phyloP scores from a whole-genome alignment of 2,888 invertebrate species.

The Conops quadrifasciatus region DNA sequence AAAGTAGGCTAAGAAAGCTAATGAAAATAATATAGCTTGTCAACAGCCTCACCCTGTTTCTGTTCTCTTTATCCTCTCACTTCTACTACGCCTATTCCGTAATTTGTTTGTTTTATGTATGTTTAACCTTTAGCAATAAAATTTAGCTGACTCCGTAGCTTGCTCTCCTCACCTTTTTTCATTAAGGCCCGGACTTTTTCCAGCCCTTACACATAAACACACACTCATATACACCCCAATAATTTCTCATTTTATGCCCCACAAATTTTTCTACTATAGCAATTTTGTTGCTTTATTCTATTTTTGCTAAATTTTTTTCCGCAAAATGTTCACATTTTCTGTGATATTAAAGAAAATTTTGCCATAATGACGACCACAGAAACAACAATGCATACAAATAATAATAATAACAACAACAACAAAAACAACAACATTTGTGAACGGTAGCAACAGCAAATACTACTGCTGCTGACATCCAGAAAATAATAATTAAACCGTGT shows the following conservation, averaged over 20 bases:
- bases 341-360: slow-evolving; percentile 26
- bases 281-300: slow-evolving; percentile 2
- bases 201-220: not conserved
- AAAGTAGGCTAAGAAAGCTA: no score
- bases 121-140: slow-evolving; percentile 3
- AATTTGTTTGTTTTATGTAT: not conserved
- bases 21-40: no score
- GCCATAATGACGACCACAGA: slow-evolving; percentile 4
- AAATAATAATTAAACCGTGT: slow-evolving; percentile 48
- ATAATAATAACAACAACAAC: slow-evolving; percentile 1
- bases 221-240: not conserved
- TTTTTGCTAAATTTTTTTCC: slow-evolving; percentile 13
- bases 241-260: not conserved
- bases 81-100: not conserved
- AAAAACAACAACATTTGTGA: slow-evolving; percentile 1
- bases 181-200: no score
- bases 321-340: slow-evolving; percentile 25
- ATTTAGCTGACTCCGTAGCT: not conserved
- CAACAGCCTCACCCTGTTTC: no score
- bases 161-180: no score
- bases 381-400: slow-evolving; percentile 4
- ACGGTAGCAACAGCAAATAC: not conserved
- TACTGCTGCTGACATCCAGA: slow-evolving; percentile 45
- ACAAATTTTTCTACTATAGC: slow-evolving; percentile 20
- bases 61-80: not conserved